phyloP scores from a whole-genome alignment of 2,888 invertebrate genomes.

The Drosophila fulvimacula region DNA sequence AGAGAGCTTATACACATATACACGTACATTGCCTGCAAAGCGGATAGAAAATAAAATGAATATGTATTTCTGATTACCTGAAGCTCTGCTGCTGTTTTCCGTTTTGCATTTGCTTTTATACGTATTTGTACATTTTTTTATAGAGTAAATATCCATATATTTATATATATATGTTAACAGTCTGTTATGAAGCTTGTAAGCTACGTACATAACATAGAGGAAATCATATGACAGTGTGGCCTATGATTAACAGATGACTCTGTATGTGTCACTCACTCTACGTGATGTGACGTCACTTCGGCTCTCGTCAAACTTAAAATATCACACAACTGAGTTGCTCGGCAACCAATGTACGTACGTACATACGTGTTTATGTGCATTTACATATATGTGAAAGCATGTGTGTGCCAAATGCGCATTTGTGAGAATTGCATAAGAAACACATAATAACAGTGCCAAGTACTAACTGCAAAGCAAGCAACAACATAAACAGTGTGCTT shows the following conservation, averaged over 20 bases:
- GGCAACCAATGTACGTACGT: conserved; percentile 10
- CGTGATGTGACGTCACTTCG: conserved; percentile 57
- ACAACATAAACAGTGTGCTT: conserved; percentile 35
- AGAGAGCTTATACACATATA: conserved; percentile 11
- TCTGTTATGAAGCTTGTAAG: too few relatives aligned
- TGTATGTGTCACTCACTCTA: conserved; percentile 28
- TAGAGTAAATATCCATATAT: neutral
- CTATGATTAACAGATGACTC: conserved; percentile 42
- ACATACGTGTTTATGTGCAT: neutral
- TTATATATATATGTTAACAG: neutral
- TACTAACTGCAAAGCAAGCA: conserved; percentile 49
- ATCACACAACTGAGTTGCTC: conserved; percentile 6
- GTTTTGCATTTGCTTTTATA: conserved; percentile 31
- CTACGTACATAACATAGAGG: conserved; percentile 12
- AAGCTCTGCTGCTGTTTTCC: conserved; percentile 26
- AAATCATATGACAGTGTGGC: conserved; percentile 55
- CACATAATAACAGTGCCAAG: conserved; percentile 39
- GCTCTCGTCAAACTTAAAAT: conserved; percentile 5
- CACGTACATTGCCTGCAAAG: neutral
- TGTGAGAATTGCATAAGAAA: conserved; percentile 59
- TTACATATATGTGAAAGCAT: conserved; percentile 6
- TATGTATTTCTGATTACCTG: conserved; percentile 34
- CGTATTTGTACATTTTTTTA: neutral
- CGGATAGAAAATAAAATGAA: conserved; percentile 19
- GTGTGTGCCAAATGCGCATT: conserved; percentile 61